These are phyloP conservation scores for Struthidea cinerea DNA, from an alignment of 2,113 vertebrate species.

Conservation along the genomic window DNA sequence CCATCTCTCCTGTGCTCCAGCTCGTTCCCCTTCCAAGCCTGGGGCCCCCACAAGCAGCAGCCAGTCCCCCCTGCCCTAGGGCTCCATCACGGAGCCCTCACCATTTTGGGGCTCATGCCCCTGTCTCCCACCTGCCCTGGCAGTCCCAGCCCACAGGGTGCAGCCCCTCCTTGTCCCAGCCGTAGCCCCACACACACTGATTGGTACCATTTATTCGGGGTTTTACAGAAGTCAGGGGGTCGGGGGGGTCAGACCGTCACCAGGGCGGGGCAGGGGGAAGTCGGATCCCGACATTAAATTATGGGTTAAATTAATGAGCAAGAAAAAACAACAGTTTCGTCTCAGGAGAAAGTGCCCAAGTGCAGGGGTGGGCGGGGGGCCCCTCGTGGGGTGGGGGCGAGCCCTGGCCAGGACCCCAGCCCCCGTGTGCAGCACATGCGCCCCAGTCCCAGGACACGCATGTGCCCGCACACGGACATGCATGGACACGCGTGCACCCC, in stretches of 20 bases:
- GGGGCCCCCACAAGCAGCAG: background rate
- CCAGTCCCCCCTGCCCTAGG: too few relatives aligned
- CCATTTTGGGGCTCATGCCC: accelerated
- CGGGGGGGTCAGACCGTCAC: background rate
- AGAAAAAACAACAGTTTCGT: constrained; percentile 1
- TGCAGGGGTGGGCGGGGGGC: background rate
- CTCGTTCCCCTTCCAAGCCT: accelerated
- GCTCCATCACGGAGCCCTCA: background rate
- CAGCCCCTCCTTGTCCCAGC: background rate
- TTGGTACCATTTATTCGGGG: background rate
- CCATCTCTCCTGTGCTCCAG: background rate
- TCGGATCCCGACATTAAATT: background rate
- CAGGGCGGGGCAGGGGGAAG: background rate
- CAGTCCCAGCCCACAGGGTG: background rate
- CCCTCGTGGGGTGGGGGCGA: background rate
- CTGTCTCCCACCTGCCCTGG: accelerated
- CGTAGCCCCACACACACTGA: background rate
- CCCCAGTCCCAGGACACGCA: background rate
- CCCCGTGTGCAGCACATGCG: background rate
- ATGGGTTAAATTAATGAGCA: background rate
- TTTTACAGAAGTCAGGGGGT: background rate
- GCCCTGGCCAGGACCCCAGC: background rate
- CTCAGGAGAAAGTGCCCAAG: constrained; percentile 13
- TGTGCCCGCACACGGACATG: background rate
- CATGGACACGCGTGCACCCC: background rate